Conservation (phyloP, 2,888 invertebrate genomes). For the Yponomeuta plumbellus region DNA sequence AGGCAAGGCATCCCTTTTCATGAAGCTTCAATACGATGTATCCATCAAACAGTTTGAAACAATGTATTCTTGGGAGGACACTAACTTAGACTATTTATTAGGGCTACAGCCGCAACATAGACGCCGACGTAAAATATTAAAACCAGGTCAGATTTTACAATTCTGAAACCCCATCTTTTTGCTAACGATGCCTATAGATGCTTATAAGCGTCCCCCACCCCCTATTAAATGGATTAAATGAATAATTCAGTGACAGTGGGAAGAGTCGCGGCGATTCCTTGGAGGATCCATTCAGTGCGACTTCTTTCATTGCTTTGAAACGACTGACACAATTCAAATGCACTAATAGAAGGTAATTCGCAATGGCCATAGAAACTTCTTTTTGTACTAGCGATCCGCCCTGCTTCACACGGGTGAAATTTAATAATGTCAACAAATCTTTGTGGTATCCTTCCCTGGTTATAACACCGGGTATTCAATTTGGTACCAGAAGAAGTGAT, state of each 20-base stretch:
- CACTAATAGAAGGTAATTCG: neutral
- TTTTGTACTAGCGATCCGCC: too few species aligned
- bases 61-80: neutral
- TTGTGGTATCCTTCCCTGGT: too few species aligned
- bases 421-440: too few species aligned
- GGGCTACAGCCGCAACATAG: neutral
- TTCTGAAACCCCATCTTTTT: neutral
- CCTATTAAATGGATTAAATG: constrained; percentile 68
- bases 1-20: neutral
- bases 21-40: neutral
- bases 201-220: constrained; percentile 19
- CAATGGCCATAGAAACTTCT: neutral
- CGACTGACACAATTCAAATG: constrained; percentile 18
- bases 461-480: too few species aligned
- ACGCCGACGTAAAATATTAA: neutral
- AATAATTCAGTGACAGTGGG: constrained; percentile 63
- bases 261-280: constrained; percentile 42
- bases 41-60: neutral
- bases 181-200: neutral
- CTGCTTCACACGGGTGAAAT: too few species aligned
- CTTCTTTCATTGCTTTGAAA: constrained; percentile 29
- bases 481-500: too few species aligned
- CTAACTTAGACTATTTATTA: neutral
- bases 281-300: constrained; percentile 30
- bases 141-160: neutral